Evolutionary conservation across 1,140 invertebrate genomes (phyloP).

Genomic region (Plodia interpunctella): DNA sequence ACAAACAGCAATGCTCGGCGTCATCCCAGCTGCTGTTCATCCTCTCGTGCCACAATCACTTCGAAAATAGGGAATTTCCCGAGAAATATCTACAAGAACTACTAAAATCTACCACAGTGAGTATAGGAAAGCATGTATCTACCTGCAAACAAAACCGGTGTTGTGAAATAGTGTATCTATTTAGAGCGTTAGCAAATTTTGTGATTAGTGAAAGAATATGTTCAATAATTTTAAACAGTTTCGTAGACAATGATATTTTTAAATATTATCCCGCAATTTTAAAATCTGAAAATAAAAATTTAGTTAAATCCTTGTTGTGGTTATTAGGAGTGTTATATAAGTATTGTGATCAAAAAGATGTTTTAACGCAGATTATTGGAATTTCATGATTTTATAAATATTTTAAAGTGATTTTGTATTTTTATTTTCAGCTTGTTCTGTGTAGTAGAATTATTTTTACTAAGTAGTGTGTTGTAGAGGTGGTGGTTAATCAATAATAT

Average conservation of each 20-base stretch:
- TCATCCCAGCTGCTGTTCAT: slow-evolving; percentile 41
- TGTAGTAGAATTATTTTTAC: too few relatives aligned
- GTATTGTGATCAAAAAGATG: slow-evolving; percentile 10
- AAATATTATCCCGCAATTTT: slow-evolving; percentile 27
- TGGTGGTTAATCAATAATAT: too few relatives aligned
- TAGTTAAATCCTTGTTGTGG: slow-evolving; percentile 48
- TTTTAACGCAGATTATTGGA: not conserved
- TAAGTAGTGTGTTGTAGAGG: too few relatives aligned
- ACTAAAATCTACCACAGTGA: slow-evolving; percentile 19
- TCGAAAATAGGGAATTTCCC: slow-evolving; percentile 22
- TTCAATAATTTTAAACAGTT: slow-evolving; percentile 30
- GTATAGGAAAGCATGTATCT: slow-evolving; percentile 22
- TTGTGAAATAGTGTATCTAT: slow-evolving; percentile 39
- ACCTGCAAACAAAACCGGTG: slow-evolving; percentile 18
- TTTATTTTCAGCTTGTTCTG: too few relatives aligned
- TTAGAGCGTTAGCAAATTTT: slow-evolving; percentile 49
- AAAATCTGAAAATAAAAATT: slow-evolving; percentile 27
- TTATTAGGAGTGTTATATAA: slow-evolving; percentile 62
- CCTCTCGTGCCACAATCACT: slow-evolving; percentile 45
- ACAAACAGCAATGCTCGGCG: slow-evolving; percentile 25
- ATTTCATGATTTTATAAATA: not conserved
- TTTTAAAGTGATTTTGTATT: too few relatives aligned
- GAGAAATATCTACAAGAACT: slow-evolving; percentile 35
- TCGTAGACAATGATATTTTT: not conserved
- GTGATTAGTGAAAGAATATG: slow-evolving; percentile 19